Base-by-base conservation (phyloP, 1,140 invertebrate genomes). In the Neelides sp. region DNA sequence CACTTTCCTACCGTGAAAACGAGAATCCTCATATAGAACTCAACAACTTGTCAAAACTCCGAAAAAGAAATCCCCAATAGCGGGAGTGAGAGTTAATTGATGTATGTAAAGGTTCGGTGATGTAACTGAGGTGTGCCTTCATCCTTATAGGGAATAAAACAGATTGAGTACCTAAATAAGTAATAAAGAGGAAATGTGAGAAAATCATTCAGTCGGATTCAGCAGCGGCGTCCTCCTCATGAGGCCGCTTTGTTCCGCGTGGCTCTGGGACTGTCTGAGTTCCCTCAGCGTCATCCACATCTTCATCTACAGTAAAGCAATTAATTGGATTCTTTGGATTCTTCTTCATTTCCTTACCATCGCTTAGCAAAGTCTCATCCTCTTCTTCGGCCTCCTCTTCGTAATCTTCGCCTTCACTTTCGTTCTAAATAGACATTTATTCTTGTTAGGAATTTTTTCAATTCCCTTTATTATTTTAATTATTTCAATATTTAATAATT, bases 351-450 rank as follows among this genome's bases (percentile, higher is more conserved):
- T 17, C 73, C 72, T 51, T 72, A n/a, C n/a, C n/a, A n/a, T n/a
- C n/a, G n/a, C n/a, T n/a, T n/a, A n/a, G n/a, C n/a, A n/a, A n/a
- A n/a, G n/a, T 71, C 20, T 74, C 72, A 15, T 72, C 72, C 4
- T 71, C 66, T 47, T 63, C 65, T 10, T 71, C 70, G 44, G 77
- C 78, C 50, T 78, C 77, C 35, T 75, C 75, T 56, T 74, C 64
- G 45, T 72, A 75, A 59, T 73, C 76, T 46, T 76, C 78, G 52
- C 76, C 78, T 61, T 79, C 78, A 59, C 75, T 77, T 54, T 79
- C 78, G 59, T 77, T 77, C 64, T 69, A 34, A 26, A 56, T 58
- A 24, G 30, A 42, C 30, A 52, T 4, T 27, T 28, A 20, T 10
- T 15, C n/a, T 44, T 43, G 30, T 40, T 32, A 4, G 24, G 22